Conservation (phyloP, 2,113 vertebrate species). For the Phycodurus eques region DNA sequence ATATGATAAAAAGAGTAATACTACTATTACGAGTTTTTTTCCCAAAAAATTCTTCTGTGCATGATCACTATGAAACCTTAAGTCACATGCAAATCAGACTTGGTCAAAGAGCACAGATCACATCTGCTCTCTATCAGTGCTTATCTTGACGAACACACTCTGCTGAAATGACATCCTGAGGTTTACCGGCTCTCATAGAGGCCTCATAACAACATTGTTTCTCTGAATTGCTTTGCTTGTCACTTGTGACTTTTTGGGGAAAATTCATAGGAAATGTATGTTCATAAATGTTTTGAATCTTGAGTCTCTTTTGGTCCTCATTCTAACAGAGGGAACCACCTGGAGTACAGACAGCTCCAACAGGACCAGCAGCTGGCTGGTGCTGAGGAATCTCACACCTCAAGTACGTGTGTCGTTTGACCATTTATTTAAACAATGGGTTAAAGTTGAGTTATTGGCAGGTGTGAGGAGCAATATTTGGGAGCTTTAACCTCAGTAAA, state of each 20-base stretch:
- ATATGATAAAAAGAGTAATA: no score
- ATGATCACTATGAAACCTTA: no score
- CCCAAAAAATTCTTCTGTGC: background rate
- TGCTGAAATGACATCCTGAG: conserved; percentile 61
- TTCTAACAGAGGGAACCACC: conserved; percentile 80
- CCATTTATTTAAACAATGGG: background rate
- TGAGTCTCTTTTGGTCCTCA: background rate
- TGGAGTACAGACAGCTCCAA: conserved; percentile 96
- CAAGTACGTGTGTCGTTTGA: conserved; percentile 75
- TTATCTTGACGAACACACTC: conserved; percentile 21
- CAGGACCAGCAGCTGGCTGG: conserved; percentile 97
- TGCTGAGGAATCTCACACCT: conserved; percentile 96
- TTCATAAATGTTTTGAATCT: background rate
- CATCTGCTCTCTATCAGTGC: conserved; percentile 5
- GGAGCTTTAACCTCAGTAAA: background rate
- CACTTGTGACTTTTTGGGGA: conserved; percentile 3
- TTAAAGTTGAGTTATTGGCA: background rate
- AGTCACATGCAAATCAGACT: background rate
- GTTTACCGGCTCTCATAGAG: conserved; percentile 35
- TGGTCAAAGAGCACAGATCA: conserved; percentile 1
- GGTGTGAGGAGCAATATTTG: background rate
- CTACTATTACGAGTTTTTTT: no score
- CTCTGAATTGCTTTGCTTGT: background rate
- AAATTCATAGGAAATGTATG: background rate
- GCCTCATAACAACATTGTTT: background rate